Evolutionary conservation across 2,888 invertebrate genomes (phyloP).

Genomic region (Adineta ricciae): DNA sequence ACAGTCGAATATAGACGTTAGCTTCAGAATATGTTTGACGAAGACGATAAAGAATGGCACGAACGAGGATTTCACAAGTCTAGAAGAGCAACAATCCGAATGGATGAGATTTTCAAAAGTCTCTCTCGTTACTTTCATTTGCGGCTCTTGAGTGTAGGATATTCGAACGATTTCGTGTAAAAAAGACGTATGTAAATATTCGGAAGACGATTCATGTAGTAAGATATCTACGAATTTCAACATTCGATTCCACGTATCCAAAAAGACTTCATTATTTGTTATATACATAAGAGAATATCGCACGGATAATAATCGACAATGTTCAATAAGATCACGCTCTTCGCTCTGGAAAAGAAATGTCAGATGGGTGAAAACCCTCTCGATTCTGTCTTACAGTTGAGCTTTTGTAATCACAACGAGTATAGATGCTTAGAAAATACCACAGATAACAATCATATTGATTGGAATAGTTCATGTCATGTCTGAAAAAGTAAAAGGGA

Average conservation of each 20-base stretch:
- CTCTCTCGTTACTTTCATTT: constrained; percentile 13
- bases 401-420: background rate
- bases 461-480: constrained; percentile 5
- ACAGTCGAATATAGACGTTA: background rate
- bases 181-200: background rate
- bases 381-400: background rate
- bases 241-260: background rate
- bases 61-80: background rate
- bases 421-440: background rate
- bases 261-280: background rate
- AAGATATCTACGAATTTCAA: constrained; percentile 12
- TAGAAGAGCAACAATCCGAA: background rate
- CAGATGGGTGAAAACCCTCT: background rate
- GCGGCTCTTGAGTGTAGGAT: background rate
- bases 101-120: background rate
- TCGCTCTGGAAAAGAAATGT: background rate
- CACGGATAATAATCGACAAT: constrained; percentile 15
- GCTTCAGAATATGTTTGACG: constrained; percentile 7
- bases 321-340: constrained; percentile 5
- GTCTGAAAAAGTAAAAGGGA: background rate
- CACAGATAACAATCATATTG: constrained; percentile 1
- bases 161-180: background rate
- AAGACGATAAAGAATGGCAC: constrained; percentile 3
- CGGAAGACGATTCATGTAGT: background rate
- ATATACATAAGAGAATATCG: background rate